Percentiles rank a stretch among this genome's conserved stretches.
These are phyloP conservation scores for Oryctolagus cuniculus DNA, from an alignment of 2,113 vertebrate species.

Conservation along the genomic window DNA sequence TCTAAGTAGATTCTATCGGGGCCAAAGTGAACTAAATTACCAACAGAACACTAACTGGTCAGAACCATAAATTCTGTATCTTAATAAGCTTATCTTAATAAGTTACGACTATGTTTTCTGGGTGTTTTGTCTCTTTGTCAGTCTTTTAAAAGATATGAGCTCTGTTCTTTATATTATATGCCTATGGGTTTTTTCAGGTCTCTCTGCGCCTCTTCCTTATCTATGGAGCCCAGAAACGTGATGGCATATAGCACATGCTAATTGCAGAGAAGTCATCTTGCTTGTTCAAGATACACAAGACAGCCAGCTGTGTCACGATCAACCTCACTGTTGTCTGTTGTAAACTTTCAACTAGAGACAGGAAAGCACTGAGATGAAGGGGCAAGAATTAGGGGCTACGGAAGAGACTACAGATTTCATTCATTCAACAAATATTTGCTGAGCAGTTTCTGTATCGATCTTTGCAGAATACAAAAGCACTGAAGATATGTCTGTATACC, in stretches of 20 bases:
- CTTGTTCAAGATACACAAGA: neutral
- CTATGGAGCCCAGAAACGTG: slow-evolving; percentile 31
- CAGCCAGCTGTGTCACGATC: neutral
- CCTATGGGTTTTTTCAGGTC: neutral
- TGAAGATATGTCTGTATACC: neutral
- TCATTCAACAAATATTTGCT: neutral
- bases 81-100: neutral
- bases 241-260: neutral
- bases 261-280: neutral
- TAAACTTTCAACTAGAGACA: neutral
- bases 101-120: neutral
- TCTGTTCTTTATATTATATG: neutral
- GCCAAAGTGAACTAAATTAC: neutral
- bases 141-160: neutral
- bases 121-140: neutral
- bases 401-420: neutral
- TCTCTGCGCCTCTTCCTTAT: slow-evolving; percentile 14
- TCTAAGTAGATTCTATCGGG: slow-evolving; percentile 1
- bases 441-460: neutral
- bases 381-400: neutral
- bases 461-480: neutral
- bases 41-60: neutral
- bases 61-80: neutral
- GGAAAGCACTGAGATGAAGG: neutral
- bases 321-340: neutral